Percentiles rank a stretch among this genome's conserved stretches.
phyloP scores from a whole-genome alignment of 2,888 invertebrate species.

The Lobophora halterata region DNA sequence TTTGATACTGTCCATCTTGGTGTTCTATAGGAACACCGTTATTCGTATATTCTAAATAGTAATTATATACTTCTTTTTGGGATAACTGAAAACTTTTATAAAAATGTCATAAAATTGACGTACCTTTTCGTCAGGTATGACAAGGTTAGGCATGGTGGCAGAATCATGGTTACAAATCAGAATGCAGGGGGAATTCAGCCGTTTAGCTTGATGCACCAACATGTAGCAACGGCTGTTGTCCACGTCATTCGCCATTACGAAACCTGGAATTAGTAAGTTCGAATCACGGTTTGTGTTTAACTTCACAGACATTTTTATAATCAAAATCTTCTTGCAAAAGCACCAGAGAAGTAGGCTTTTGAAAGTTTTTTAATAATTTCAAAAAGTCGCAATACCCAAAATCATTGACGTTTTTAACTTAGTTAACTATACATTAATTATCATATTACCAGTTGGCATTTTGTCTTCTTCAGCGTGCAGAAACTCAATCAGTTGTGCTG shows the following conservation, averaged over 20 bases:
- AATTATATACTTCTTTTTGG: too few relatives aligned
- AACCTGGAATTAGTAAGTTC: constrained; percentile 86
- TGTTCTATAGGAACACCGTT: too few relatives aligned
- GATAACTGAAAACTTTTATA: too few relatives aligned
- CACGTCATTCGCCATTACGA: constrained; percentile 98
- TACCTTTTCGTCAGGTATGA: constrained; percentile 58
- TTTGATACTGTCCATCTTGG: too few relatives aligned
- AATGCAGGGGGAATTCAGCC: constrained; percentile 96
- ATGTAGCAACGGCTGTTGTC: constrained; percentile 98
- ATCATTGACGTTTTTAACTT: not conserved
- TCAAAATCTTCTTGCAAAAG: too few relatives aligned
- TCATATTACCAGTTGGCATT: constrained; percentile 86
- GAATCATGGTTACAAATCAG: constrained; percentile 98
- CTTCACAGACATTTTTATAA: too few relatives aligned
- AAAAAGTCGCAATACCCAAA: too few relatives aligned
- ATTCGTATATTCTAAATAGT: too few relatives aligned
- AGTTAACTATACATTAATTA: too few relatives aligned
- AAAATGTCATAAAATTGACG: too few relatives aligned
- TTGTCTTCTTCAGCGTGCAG: constrained; percentile 89
- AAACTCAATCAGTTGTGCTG: constrained; percentile 97
- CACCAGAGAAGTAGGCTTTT: not conserved
- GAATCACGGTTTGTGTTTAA: too few relatives aligned
- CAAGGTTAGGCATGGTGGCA: constrained; percentile 90
- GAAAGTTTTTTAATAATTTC: not conserved
- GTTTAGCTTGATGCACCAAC: constrained; percentile 98